A percentile compares a stretch with the other conserved stretches of the same genome.
These are phyloP conservation scores for Diplodus puntazzo DNA, from an alignment of 2,797 vertebrate species.

Conservation along the genomic window DNA sequence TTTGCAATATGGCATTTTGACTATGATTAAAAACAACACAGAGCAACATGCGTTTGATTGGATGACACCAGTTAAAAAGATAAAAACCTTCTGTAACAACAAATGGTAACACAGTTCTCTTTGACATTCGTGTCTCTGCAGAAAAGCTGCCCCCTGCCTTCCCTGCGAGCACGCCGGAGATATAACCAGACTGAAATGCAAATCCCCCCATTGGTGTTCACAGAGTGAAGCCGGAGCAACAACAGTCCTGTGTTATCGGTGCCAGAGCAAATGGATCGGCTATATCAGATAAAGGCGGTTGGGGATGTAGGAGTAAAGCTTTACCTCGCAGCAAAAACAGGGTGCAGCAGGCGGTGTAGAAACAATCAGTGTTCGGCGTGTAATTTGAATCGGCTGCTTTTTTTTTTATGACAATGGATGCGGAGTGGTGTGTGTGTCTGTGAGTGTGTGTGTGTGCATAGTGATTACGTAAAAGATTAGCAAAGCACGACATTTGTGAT, in stretches of 20 bases:
- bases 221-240: slow-evolving; percentile 44
- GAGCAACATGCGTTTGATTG: slow-evolving; percentile 20
- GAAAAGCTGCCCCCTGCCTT: slow-evolving; percentile 41
- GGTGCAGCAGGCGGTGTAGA: neutral
- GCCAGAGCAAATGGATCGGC: slow-evolving; percentile 53
- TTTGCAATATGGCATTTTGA: neutral
- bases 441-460: slow-evolving; percentile 2
- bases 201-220: slow-evolving; percentile 63
- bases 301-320: slow-evolving; percentile 26
- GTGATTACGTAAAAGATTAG: slow-evolving; percentile 51
- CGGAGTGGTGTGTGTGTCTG: neutral
- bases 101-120: slow-evolving; percentile 34
- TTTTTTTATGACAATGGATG: slow-evolving; percentile 4
- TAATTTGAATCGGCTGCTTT: slow-evolving; percentile 28
- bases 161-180: slow-evolving; percentile 42
- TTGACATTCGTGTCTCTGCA: slow-evolving; percentile 41
- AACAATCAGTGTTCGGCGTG: slow-evolving; percentile 13
- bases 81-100: slow-evolving; percentile 33
- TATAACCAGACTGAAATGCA: slow-evolving; percentile 52
- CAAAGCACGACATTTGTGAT: slow-evolving; percentile 47
- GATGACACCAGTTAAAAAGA: slow-evolving; percentile 19
- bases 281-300: slow-evolving; percentile 48
- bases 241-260: slow-evolving; percentile 49
- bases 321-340: slow-evolving; percentile 26
- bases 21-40: neutral